phyloP scores from a whole-genome alignment of 2,113 vertebrate genomes.

The Heterotilapia buettikoferi region DNA sequence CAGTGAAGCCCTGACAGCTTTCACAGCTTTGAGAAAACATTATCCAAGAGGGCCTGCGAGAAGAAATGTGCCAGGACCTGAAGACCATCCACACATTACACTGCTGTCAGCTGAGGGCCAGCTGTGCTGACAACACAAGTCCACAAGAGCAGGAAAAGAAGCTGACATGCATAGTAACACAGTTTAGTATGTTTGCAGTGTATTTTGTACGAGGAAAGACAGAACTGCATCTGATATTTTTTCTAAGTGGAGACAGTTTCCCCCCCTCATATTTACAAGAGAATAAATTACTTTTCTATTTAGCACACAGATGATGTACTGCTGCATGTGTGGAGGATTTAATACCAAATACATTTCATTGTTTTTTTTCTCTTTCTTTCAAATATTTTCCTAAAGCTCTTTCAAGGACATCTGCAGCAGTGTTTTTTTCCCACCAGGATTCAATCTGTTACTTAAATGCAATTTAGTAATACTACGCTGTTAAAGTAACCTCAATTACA shows the following conservation, averaged over 20 bases:
- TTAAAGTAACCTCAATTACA: background rate
- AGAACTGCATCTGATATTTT: background rate
- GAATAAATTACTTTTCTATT: background rate
- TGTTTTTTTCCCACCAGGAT: accelerated
- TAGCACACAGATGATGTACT: background rate
- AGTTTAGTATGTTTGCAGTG: background rate
- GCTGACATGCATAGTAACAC: background rate
- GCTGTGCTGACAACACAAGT: background rate
- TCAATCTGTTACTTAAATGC: background rate
- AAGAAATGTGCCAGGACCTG: background rate
- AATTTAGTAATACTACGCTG: background rate
- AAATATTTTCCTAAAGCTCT: background rate
- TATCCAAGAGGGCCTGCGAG: background rate
- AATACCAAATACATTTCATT: background rate
- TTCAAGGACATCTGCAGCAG: background rate
- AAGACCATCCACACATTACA: background rate
- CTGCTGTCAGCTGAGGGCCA: background rate
- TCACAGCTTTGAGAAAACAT: constrained; percentile 26
- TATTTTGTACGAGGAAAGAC: background rate
- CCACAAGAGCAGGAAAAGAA: background rate
- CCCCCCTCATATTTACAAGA: accelerated
- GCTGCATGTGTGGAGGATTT: background rate
- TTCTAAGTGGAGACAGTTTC: background rate
- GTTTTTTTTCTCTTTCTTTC: background rate
- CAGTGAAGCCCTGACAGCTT: constrained; percentile 11